Percentiles rank a stretch among this genome's conserved stretches.
These are phyloP conservation scores for Helicolenus hilgendorfi DNA, from an alignment of 2,797 vertebrate genomes.

Conservation along the genomic window DNA sequence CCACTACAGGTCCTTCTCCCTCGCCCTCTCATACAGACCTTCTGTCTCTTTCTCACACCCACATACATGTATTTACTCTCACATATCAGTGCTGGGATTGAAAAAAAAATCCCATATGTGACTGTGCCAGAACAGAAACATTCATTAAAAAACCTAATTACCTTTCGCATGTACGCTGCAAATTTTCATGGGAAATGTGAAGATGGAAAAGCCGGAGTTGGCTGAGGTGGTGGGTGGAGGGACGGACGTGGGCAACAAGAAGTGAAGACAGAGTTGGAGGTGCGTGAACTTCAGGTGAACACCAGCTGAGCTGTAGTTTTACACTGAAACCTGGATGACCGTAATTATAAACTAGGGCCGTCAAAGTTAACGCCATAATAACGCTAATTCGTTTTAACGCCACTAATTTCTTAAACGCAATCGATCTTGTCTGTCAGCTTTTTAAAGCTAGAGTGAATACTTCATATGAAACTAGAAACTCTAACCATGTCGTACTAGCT, in stretches of 20 bases:
- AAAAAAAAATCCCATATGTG: not conserved
- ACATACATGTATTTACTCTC: not conserved
- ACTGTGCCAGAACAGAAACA: constrained; percentile 7
- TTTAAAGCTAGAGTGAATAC: no score
- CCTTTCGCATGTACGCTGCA: not conserved
- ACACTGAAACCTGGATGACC: not conserved
- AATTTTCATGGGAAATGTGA: not conserved
- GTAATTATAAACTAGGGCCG: not conserved
- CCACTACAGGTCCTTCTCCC: not conserved
- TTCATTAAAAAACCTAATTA: not conserved
- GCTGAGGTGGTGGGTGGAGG: constrained; percentile 1
- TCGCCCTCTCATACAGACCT: not conserved
- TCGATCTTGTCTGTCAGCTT: no score
- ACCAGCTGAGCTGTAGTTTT: not conserved
- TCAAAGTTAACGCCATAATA: no score
- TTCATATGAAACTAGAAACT: no score
- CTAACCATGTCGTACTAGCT: no score
- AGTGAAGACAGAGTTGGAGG: not conserved
- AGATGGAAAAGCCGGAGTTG: not conserved
- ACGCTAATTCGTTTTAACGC: no score
- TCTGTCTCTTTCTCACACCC: constrained; percentile 16
- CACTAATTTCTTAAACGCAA: no score
- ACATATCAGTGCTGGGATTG: not conserved
- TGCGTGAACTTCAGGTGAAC: constrained; percentile 36
- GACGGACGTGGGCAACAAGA: not conserved